A percentile compares a stretch with the other conserved stretches of the same genome.
Conservation (phyloP, 2,888 invertebrate genomes). For the Escarpia spicata region DNA sequence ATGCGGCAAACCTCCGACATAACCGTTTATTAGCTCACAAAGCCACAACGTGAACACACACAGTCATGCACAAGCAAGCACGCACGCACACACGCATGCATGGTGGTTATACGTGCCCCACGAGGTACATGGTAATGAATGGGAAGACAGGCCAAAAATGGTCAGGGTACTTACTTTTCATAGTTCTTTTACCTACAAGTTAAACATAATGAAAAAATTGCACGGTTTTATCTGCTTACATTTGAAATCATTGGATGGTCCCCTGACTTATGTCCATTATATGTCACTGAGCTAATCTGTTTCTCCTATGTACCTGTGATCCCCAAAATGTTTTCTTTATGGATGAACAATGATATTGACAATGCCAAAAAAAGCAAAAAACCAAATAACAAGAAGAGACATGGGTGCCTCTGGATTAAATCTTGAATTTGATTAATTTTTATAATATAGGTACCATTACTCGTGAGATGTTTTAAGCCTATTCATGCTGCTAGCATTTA, state of each 20-base stretch:
- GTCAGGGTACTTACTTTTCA: neutral
- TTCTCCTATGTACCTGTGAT: neutral
- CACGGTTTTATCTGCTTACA: too few relatives aligned
- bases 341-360: neutral
- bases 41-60: neutral
- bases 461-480: too few relatives aligned
- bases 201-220: neutral
- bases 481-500: too few relatives aligned
- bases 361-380: too few relatives aligned
- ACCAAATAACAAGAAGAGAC: too few relatives aligned
- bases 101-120: neutral
- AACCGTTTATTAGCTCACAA: neutral
- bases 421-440: too few relatives aligned
- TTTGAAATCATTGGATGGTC: neutral
- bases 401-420: too few relatives aligned
- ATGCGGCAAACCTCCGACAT: neutral
- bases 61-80: neutral
- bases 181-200: constrained; percentile 10
- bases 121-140: neutral
- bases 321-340: neutral
- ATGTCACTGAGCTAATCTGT: neutral
- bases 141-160: neutral
- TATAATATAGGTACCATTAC: too few relatives aligned
- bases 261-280: neutral
- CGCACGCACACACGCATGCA: neutral